These are phyloP conservation scores for Torymus texanus DNA, from an alignment of 2,888 invertebrate species.

Conservation along the genomic window DNA sequence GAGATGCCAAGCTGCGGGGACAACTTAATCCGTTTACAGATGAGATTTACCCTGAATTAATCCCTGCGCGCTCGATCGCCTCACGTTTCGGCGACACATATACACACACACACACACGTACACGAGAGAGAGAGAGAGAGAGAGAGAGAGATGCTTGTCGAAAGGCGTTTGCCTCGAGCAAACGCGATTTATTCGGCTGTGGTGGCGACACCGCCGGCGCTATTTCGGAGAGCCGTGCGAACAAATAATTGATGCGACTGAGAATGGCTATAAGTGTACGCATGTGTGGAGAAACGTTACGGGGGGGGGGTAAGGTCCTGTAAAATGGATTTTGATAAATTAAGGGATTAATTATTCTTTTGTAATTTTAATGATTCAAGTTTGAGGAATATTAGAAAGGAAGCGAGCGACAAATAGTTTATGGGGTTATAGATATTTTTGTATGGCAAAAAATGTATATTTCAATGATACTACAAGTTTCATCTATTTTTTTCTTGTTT, in stretches of 20 bases:
- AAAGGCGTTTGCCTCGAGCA: not conserved
- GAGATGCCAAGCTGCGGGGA: conserved; percentile 22
- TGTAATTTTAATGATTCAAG: too few relatives aligned
- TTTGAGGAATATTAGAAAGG: too few relatives aligned
- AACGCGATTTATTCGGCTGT: not conserved
- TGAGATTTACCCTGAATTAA: conserved; percentile 60
- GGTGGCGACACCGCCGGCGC: not conserved
- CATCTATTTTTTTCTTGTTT: too few relatives aligned
- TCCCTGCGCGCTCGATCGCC: conserved; percentile 59
- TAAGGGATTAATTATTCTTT: too few relatives aligned
- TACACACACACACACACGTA: too few relatives aligned
- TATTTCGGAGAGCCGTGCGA: not conserved
- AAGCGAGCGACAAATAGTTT: too few relatives aligned
- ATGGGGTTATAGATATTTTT: too few relatives aligned
- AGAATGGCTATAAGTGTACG: not conserved
- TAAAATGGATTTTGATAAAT: too few relatives aligned
- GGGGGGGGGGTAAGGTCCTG: too few relatives aligned
- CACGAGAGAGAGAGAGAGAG: too few relatives aligned
- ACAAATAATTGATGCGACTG: conserved; percentile 15
- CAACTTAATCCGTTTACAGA: conserved; percentile 62
- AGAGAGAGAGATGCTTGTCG: not conserved
- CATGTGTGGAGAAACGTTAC: not conserved
- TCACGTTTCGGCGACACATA: conserved; percentile 51
- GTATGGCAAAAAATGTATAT: too few relatives aligned
- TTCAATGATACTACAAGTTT: too few relatives aligned